phyloP scores from a whole-genome alignment of 2,797 vertebrate species.

The Anableps anableps region DNA sequence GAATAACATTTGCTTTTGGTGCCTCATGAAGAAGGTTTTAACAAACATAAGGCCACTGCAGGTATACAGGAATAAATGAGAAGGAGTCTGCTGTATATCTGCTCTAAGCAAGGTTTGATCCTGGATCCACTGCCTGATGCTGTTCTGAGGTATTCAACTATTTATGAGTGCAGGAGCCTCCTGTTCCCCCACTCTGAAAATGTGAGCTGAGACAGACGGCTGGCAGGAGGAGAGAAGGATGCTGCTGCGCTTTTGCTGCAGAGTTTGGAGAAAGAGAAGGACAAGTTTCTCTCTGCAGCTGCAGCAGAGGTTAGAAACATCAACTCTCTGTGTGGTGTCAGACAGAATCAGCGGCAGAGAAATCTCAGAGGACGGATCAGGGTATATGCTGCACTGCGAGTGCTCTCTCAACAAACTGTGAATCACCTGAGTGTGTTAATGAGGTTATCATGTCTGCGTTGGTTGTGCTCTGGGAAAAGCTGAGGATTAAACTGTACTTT shows the following conservation, averaged over 20 bases:
- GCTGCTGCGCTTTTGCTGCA: conserved; percentile 62
- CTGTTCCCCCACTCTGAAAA: conserved; percentile 25
- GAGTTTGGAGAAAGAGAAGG: conserved; percentile 66
- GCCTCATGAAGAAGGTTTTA: background rate
- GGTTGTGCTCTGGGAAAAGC: background rate
- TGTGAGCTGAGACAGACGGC: conserved; percentile 62
- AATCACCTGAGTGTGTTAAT: conserved; percentile 53
- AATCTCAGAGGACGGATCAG: conserved; percentile 58
- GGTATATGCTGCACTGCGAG: conserved; percentile 39
- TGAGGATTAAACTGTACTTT: conserved; percentile 2
- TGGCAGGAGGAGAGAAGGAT: conserved; percentile 58
- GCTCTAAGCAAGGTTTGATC: background rate
- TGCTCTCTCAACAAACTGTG: conserved; percentile 25
- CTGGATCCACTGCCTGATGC: background rate
- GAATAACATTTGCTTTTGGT: background rate
- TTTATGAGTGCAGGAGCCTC: conserved; percentile 18
- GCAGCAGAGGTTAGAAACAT: conserved; percentile 53
- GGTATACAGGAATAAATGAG: background rate
- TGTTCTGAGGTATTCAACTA: conserved; percentile 17
- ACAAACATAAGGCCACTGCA: conserved; percentile 1
- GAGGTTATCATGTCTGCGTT: conserved; percentile 39
- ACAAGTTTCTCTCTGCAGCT: conserved; percentile 60
- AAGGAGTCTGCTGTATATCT: background rate
- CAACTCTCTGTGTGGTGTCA: conserved; percentile 56
- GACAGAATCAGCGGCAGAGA: conserved; percentile 39